A percentile compares a stretch with the other conserved stretches of the same genome.
phyloP scores from a whole-genome alignment of 2,888 invertebrate species.

The Morpho deidamia region DNA sequence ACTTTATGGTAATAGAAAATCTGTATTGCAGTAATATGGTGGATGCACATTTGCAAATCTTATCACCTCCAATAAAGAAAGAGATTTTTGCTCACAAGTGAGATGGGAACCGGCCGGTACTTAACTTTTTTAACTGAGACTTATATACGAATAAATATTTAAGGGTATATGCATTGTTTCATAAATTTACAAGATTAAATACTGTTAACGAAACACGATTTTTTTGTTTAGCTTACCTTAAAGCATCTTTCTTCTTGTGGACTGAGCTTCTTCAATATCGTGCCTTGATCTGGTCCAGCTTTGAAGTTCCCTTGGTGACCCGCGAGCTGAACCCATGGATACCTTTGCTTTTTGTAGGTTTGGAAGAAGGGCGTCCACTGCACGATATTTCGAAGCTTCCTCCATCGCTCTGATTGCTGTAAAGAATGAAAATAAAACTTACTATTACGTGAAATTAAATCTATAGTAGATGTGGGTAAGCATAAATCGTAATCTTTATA shows the following conservation, averaged over 20 bases:
- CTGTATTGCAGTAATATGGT: too few species aligned
- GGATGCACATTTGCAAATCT: too few species aligned
- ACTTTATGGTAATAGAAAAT: too few species aligned
- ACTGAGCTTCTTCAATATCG: conserved; percentile 95
- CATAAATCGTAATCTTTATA: too few species aligned
- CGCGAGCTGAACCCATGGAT: conserved; percentile 97
- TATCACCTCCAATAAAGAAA: too few species aligned
- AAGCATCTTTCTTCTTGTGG: conserved; percentile 94
- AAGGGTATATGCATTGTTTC: too few species aligned
- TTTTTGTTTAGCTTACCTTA: conserved; percentile 67
- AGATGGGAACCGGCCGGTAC: too few species aligned
- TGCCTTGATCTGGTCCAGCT: conserved; percentile 94
- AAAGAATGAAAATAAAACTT: conserved; percentile 44
- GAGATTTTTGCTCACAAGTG: too few species aligned
- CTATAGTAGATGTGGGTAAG: too few species aligned
- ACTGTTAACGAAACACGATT: not conserved
- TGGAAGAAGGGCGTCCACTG: conserved; percentile 98
- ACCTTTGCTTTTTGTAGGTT: conserved; percentile 96
- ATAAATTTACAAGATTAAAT: not conserved
- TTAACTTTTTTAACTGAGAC: too few species aligned
- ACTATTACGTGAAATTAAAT: not conserved
- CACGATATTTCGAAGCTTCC: conserved; percentile 94
- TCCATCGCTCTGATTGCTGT: conserved; percentile 93
- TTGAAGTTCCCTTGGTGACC: conserved; percentile 98
- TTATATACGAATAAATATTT: too few species aligned